These are phyloP conservation scores for Epinotia demarniana DNA, from an alignment of 2,888 invertebrate genomes.

Conservation along the genomic window DNA sequence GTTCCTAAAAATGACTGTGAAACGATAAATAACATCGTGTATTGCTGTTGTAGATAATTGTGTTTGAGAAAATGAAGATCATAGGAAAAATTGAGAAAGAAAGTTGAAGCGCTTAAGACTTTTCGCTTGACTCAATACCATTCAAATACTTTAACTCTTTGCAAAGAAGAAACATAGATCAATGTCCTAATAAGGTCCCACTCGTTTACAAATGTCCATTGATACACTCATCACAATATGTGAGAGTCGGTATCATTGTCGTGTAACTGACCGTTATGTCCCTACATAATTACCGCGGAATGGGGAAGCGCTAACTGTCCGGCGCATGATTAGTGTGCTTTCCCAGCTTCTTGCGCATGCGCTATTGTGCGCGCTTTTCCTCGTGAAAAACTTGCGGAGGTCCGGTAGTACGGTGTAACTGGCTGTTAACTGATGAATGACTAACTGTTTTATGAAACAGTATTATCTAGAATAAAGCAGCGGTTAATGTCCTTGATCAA, in stretches of 20 bases:
- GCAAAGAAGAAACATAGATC: background rate
- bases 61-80: no score
- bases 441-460: background rate
- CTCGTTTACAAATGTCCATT: conserved; percentile 23
- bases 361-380: conserved; percentile 76
- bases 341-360: conserved; percentile 69
- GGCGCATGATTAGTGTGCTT: conserved; percentile 65
- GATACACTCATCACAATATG: conserved; percentile 22
- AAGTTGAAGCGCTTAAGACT: no score
- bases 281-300: conserved; percentile 62
- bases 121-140: no score
- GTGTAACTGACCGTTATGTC: conserved; percentile 45
- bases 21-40: no score
- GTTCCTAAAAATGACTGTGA: no score
- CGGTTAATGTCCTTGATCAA: no score
- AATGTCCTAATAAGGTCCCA: background rate
- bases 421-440: conserved; percentile 3
- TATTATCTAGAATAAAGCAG: background rate
- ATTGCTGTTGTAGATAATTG: no score
- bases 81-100: no score
- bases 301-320: conserved; percentile 78
- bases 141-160: no score
- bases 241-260: conserved; percentile 33
- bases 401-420: conserved; percentile 48
- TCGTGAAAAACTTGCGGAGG: conserved; percentile 75